phyloP scores from a whole-genome alignment of 2,888 invertebrate genomes.

The Eupithecia dodoneata region DNA sequence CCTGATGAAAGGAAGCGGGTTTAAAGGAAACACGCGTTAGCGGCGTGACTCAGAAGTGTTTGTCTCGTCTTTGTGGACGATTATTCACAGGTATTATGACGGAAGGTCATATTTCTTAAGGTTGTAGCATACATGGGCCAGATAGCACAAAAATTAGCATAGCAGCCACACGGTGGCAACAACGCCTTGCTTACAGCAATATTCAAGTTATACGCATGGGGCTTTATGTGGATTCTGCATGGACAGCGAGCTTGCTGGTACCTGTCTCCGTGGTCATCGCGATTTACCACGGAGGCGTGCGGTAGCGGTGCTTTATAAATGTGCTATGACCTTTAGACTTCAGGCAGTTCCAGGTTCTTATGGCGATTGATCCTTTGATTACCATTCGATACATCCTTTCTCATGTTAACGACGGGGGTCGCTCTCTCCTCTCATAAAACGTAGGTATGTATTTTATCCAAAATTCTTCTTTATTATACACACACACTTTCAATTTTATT shows the following conservation, averaged over 20 bases:
- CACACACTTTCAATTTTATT: too few relatives aligned
- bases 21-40: conserved; percentile 28
- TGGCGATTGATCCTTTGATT: too few relatives aligned
- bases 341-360: background rate
- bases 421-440: background rate
- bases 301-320: too few relatives aligned
- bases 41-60: conserved; percentile 22
- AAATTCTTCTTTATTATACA: too few relatives aligned
- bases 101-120: background rate
- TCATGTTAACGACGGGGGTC: background rate
- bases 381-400: background rate
- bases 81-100: conserved; percentile 1
- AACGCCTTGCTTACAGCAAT: background rate
- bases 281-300: background rate
- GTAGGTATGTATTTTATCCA: too few relatives aligned
- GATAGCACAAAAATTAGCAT: background rate
- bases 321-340: background rate
- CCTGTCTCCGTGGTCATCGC: too few relatives aligned
- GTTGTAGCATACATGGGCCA: background rate
- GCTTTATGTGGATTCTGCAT: background rate
- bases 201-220: background rate
- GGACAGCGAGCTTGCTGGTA: background rate
- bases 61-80: conserved; percentile 14
- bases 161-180: background rate
- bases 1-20: conserved; percentile 16